Base-by-base conservation (phyloP, 2,888 invertebrate genomes). In the Scaptomyza polygonia region DNA sequence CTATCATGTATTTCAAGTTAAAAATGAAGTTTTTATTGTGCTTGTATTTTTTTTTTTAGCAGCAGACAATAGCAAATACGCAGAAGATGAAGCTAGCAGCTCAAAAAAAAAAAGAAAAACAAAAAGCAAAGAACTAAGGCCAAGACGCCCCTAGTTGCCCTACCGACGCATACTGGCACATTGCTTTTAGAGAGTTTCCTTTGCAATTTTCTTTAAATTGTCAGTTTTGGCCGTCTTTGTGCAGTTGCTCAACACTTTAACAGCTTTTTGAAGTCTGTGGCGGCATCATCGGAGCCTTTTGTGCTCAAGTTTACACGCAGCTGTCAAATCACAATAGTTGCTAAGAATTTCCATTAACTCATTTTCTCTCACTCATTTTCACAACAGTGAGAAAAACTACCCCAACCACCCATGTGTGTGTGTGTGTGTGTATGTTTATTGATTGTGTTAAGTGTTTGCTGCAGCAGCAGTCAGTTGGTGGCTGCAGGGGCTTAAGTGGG, bases 271-370 rank as follows among this genome's bases (percentile, higher is more conserved):
- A 32, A 18, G 49, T 48, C 40, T 49, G 58, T 55, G 47, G 49
- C 44, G 45, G 49, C 52, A 18, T 1, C 9, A 16, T 9, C 16
- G 9, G 16, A 39, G 43, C 57, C 67, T 83, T 84, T 81, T 76
- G 76, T 73, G 86, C 69, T 64, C 61, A 77, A 77, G 85, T 77
- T 84, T 86, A 81, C 86, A 83, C 82, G 86, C 82, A 81, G 82
- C 86, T 83, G 82, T 86, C 84, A 84, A 85, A 87, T 84, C 84
- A 84, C 85, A 84, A 84, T 84, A 86, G 86, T 82, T 86, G 77
- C 80, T 67, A 87, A 84, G 86, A 87, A 85, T 84, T 84, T 84
- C 84, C 84, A 84, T 84, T 84, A 84, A 84, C 84, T 84, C 87
- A 85, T 84, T 84, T 85, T 82, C 85, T 75, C 70, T 72, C 67